phyloP scores from a whole-genome alignment of 2,888 invertebrate genomes.

The Harpalus rubripes region DNA sequence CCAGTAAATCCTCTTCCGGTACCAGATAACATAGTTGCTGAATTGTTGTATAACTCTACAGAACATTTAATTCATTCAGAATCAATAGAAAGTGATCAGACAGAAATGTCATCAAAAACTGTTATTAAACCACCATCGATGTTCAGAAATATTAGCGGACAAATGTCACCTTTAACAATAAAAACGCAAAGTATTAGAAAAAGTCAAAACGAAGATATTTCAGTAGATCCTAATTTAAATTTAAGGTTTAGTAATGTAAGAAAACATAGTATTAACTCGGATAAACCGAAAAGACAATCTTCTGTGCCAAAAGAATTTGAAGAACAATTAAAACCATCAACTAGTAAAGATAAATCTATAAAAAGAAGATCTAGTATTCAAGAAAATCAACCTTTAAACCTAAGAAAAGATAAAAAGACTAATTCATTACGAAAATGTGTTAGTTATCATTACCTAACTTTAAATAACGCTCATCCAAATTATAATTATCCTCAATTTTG shows the following conservation, averaged over 20 bases:
- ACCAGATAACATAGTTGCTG: conserved; percentile 80
- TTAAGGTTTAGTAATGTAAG: conserved; percentile 73
- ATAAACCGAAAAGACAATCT: conserved; percentile 80
- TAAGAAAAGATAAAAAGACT: conserved; percentile 54
- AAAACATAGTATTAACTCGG: conserved; percentile 82
- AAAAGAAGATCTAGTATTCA: conserved; percentile 65
- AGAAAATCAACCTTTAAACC: conserved; percentile 65
- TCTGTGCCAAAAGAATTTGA: conserved; percentile 33
- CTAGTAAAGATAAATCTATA: conserved; percentile 29
- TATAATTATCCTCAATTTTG: conserved; percentile 67
- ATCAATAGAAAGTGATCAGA: conserved; percentile 72
- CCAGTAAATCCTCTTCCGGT: conserved; percentile 78
- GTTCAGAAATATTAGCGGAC: conserved; percentile 78
- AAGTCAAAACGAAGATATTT: conserved; percentile 25
- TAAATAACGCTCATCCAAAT: conserved; percentile 69
- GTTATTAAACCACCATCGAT: conserved; percentile 81
- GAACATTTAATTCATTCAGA: conserved; percentile 70
- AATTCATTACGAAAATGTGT: conserved; percentile 77
- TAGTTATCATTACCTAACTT: conserved; percentile 78
- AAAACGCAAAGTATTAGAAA: conserved; percentile 52
- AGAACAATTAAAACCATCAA: conserved; percentile 31
- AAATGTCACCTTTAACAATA: conserved; percentile 36
- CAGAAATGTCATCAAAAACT: conserved; percentile 72
- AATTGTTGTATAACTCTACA: conserved; percentile 79
- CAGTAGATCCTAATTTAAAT: conserved; percentile 68